phyloP scores from a whole-genome alignment of 2,113 vertebrate species.

The Entelurus aequoreus region DNA sequence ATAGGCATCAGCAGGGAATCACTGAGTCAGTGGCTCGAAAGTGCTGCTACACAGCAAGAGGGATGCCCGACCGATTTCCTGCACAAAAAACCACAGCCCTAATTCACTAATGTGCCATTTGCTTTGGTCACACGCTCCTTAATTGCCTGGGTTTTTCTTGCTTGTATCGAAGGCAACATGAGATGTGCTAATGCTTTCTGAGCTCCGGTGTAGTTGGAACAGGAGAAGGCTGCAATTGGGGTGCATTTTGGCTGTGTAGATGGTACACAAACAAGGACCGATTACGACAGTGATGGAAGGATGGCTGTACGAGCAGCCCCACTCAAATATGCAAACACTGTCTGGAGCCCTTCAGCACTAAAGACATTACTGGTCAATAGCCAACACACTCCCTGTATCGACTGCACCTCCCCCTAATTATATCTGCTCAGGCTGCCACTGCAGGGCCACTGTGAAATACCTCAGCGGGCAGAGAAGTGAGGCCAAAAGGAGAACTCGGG shows the following conservation, averaged over 20 bases:
- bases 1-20: slow-evolving; percentile 51
- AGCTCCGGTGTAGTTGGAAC: slow-evolving; percentile 25
- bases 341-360: slow-evolving; percentile 14
- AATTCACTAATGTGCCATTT: slow-evolving; percentile 75
- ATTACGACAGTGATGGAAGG: slow-evolving; percentile 9
- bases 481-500: slow-evolving; percentile 42
- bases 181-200: slow-evolving; percentile 59
- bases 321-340: slow-evolving; percentile 4
- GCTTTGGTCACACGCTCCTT: slow-evolving; percentile 64
- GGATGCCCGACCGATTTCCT: slow-evolving; percentile 60
- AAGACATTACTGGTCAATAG: slow-evolving; percentile 49
- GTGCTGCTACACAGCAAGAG: slow-evolving; percentile 61
- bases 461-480: slow-evolving; percentile 64
- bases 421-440: slow-evolving; percentile 52
- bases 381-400: slow-evolving; percentile 55
- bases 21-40: slow-evolving; percentile 57
- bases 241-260: slow-evolving; percentile 18
- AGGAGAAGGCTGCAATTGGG: slow-evolving; percentile 5
- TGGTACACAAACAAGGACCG: slow-evolving; percentile 7
- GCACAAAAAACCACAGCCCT: slow-evolving; percentile 65
- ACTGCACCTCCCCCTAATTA: slow-evolving; percentile 63
- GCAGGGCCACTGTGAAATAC: slow-evolving; percentile 68
- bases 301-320: slow-evolving; percentile 18
- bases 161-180: slow-evolving; percentile 52
- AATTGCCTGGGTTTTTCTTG: slow-evolving; percentile 64